A percentile compares a stretch with the other conserved stretches of the same genome.
phyloP scores from a whole-genome alignment of 2,888 invertebrate genomes.

The Antheraea assamensis region DNA sequence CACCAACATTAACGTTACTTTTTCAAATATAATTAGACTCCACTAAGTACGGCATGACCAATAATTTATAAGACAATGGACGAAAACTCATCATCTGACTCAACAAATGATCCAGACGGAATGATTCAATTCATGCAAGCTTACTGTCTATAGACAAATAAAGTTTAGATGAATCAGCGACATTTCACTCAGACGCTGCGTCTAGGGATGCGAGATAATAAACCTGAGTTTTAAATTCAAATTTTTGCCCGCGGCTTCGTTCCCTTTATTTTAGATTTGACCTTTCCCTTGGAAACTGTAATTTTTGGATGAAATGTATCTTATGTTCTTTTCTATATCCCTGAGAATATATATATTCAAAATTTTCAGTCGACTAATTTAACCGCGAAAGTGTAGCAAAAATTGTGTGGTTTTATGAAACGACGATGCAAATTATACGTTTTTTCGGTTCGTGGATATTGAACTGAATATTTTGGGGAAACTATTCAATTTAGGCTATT shows the following conservation, averaged over 20 bases:
- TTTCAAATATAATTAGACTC: not conserved
- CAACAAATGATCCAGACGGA: not conserved
- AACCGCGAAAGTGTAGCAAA: too few species aligned
- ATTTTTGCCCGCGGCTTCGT: not conserved
- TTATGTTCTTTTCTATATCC: too few species aligned
- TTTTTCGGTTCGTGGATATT: too few species aligned
- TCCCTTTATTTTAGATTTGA: too few species aligned
- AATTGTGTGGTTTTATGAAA: too few species aligned
- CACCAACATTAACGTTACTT: not conserved
- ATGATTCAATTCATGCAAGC: not conserved
- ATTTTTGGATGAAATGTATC: too few species aligned
- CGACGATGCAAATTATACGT: too few species aligned
- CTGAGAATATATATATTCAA: too few species aligned
- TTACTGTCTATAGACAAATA: not conserved
- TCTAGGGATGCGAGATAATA: not conserved
- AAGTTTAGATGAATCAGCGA: not conserved
- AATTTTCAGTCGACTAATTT: too few species aligned
- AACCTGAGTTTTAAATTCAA: not conserved
- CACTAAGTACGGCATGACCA: not conserved
- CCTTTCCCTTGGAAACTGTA: too few species aligned
- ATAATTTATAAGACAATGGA: not conserved
- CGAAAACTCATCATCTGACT: conserved; percentile 3
- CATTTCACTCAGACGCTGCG: not conserved
- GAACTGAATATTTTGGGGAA: too few species aligned
- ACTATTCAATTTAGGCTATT: too few species aligned